phyloP scores from a whole-genome alignment of 2,888 invertebrate species.

The Crepidodera aurea region DNA sequence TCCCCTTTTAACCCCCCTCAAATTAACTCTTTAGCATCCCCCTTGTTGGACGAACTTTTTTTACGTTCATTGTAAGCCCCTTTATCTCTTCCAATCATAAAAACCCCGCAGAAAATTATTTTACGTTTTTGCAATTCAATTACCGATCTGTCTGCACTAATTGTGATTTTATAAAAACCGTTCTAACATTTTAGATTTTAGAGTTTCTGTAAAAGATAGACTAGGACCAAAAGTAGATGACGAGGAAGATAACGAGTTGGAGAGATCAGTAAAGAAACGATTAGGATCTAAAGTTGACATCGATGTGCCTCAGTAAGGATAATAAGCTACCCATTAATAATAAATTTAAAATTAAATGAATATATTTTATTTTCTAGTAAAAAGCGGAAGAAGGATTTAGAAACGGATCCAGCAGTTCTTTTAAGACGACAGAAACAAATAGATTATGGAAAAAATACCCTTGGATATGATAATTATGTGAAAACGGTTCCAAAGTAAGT shows the following conservation, averaged over 20 bases:
- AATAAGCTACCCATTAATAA: no score
- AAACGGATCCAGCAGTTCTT: constrained; percentile 76
- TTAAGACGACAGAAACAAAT: constrained; percentile 90
- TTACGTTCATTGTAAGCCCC: no score
- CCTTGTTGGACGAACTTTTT: no score
- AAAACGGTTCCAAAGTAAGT: constrained; percentile 75
- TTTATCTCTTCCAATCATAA: no score
- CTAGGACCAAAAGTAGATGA: constrained; percentile 33
- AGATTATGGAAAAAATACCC: constrained; percentile 93
- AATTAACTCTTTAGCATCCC: no score
- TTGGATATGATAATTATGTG: constrained; percentile 82
- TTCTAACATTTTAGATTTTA: neutral
- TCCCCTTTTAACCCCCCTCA: no score
- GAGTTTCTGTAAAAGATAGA: constrained; percentile 30
- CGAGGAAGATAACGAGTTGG: neutral
- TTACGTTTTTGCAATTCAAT: no score
- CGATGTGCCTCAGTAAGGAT: constrained; percentile 22
- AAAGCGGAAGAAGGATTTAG: constrained; percentile 56
- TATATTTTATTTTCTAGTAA: constrained; percentile 37
- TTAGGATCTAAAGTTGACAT: constrained; percentile 22
- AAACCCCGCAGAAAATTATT: no score
- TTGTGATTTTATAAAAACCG: no score
- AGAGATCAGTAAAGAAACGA: constrained; percentile 30
- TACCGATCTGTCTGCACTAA: no score
- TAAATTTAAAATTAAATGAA: no score